Percentiles rank a stretch among this genome's conserved stretches.
phyloP scores from a whole-genome alignment of 2,888 invertebrate genomes.

The Aphrophora alni region DNA sequence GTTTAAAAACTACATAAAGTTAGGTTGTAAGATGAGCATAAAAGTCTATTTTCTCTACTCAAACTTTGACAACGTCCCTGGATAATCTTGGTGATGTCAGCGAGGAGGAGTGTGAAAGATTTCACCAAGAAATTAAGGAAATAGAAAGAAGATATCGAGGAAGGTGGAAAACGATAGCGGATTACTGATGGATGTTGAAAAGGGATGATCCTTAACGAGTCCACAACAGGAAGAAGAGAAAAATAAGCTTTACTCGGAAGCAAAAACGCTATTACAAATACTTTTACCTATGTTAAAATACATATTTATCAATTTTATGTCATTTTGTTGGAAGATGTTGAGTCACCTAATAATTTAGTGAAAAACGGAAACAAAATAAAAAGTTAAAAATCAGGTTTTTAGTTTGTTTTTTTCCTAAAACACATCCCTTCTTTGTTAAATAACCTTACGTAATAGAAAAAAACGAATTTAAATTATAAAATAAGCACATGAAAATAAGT shows the following conservation, averaged over 20 bases:
- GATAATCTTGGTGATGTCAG: slow-evolving; percentile 54
- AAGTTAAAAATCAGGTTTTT: no score
- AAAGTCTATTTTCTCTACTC: slow-evolving; percentile 55
- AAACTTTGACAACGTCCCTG: slow-evolving; percentile 54
- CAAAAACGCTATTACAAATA: background rate
- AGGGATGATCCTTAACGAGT: slow-evolving; percentile 23
- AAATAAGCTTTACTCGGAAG: slow-evolving; percentile 16
- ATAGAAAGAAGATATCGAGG: slow-evolving; percentile 55
- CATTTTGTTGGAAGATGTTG: background rate
- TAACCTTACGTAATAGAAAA: background rate
- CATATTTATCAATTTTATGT: background rate
- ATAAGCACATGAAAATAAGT: slow-evolving; percentile 13
- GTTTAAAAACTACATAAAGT: slow-evolving; percentile 30
- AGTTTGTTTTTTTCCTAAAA: background rate
- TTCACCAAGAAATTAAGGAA: slow-evolving; percentile 54
- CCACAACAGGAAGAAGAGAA: slow-evolving; percentile 22
- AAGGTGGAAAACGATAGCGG: slow-evolving; percentile 54
- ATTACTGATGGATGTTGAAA: slow-evolving; percentile 52
- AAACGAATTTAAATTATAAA: slow-evolving; percentile 12
- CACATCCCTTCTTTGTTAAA: background rate
- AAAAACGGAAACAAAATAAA: background rate
- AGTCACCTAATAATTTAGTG: background rate
- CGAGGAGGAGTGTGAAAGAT: slow-evolving; percentile 55
- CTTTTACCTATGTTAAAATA: background rate
- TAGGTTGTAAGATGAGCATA: slow-evolving; percentile 53